phyloP scores from a whole-genome alignment of 2,888 invertebrate species.

The Taphrorychus bicolor region DNA sequence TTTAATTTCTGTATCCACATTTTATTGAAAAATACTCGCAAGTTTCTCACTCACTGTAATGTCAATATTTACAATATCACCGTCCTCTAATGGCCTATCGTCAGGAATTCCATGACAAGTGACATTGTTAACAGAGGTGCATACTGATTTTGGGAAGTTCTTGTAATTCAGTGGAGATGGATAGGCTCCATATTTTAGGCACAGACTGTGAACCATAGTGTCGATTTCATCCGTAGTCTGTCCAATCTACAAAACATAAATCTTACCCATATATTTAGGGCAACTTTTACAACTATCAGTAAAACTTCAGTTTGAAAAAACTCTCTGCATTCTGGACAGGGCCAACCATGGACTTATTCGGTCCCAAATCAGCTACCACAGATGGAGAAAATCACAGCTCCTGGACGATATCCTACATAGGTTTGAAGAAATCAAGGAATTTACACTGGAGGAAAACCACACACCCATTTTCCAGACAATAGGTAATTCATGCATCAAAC shows the following conservation, averaged over 20 bases:
- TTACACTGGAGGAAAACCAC: too few relatives aligned
- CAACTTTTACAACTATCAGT: not conserved
- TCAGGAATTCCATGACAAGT: slow-evolving; percentile 95
- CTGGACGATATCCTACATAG: too few relatives aligned
- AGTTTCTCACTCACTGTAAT: slow-evolving; percentile 72
- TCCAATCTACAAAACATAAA: slow-evolving; percentile 68
- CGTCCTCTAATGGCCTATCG: slow-evolving; percentile 76
- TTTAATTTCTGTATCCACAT: not conserved
- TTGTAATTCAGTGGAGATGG: slow-evolving; percentile 89
- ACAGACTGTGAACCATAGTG: slow-evolving; percentile 72
- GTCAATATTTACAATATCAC: slow-evolving; percentile 92
- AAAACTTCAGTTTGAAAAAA: too few relatives aligned
- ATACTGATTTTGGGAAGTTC: slow-evolving; percentile 87
- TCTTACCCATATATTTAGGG: not conserved
- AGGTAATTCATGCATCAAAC: too few relatives aligned
- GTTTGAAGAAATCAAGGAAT: too few relatives aligned
- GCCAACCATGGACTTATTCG: too few relatives aligned
- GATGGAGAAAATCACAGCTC: too few relatives aligned
- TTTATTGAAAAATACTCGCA: too few relatives aligned
- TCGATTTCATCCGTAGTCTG: slow-evolving; percentile 88
- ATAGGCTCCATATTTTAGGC: slow-evolving; percentile 77
- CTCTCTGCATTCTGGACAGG: too few relatives aligned
- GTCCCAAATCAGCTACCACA: too few relatives aligned
- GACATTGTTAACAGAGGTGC: slow-evolving; percentile 91
- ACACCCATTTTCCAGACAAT: too few relatives aligned